Evolutionary conservation across 2,797 vertebrate species (phyloP).

Genomic region (Acrossocheilus wenchowensis): DNA sequence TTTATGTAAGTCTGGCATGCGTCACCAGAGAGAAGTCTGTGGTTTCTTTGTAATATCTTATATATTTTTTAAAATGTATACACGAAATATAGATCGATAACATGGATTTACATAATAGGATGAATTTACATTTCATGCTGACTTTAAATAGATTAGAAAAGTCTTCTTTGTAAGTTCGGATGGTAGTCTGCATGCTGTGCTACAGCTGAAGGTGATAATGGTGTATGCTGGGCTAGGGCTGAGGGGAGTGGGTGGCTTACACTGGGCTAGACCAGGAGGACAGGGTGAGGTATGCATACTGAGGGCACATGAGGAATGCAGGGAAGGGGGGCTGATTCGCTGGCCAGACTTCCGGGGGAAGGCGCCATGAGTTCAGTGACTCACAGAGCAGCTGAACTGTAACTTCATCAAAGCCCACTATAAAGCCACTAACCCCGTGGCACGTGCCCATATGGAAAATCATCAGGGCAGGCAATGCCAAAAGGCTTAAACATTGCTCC

Average conservation of each 20-base stretch:
- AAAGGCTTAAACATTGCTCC: slow-evolving; percentile 28
- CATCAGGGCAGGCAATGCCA: slow-evolving; percentile 30
- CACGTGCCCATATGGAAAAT: slow-evolving; percentile 49
- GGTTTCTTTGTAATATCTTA: neutral
- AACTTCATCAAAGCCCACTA: slow-evolving; percentile 46
- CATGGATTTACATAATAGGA: neutral
- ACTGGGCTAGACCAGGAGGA: neutral
- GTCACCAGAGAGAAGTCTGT: neutral
- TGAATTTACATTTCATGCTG: neutral
- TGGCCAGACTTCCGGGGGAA: slow-evolving; percentile 41
- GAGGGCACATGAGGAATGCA: slow-evolving; percentile 41
- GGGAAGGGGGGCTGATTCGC: slow-evolving; percentile 14
- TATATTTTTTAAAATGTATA: too few relatives aligned
- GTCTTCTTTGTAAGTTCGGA: neutral
- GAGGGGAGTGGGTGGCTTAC: neutral
- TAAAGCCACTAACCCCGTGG: slow-evolving; percentile 33
- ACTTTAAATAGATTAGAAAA: neutral
- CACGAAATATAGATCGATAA: neutral
- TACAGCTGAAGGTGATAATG: neutral
- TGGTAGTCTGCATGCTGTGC: neutral
- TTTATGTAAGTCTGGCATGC: neutral
- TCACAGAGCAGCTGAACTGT: slow-evolving; percentile 43
- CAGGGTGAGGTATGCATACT: slow-evolving; percentile 23
- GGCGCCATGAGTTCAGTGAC: slow-evolving; percentile 41
- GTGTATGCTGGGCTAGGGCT: neutral